phyloP scores from a whole-genome alignment of 1,140 invertebrate genomes.

The Pseudoatta argentina region DNA sequence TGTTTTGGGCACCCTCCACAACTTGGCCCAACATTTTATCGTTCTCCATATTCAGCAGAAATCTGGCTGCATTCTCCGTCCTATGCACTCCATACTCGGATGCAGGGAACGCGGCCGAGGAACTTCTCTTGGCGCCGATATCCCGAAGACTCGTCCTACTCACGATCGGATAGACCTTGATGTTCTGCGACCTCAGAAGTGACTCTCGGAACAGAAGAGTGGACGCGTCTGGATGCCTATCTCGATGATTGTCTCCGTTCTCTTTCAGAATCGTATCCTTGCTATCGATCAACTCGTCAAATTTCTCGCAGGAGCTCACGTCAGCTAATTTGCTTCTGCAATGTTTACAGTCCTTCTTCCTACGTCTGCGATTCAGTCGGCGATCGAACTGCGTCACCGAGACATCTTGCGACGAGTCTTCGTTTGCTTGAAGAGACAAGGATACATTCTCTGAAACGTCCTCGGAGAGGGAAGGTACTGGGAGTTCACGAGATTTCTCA shows the following conservation, averaged over 20 bases:
- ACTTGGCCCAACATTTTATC: conserved; percentile 1
- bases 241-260: conserved; percentile 63
- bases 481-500: neutral
- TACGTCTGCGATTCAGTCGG: conserved; percentile 75
- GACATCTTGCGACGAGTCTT: conserved; percentile 27
- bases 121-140: conserved; percentile 3
- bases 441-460: neutral
- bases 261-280: conserved; percentile 28
- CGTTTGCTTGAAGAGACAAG: neutral
- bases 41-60: neutral
- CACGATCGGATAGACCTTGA: conserved; percentile 47
- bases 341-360: conserved; percentile 84
- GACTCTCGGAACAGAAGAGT: conserved; percentile 29
- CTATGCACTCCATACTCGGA: conserved; percentile 16
- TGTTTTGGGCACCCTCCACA: neutral
- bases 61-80: neutral
- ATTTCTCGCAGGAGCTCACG: conserved; percentile 25
- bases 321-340: conserved; percentile 77
- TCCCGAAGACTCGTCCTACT: conserved; percentile 24
- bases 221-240: conserved; percentile 77
- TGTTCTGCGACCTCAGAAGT: conserved; percentile 12
- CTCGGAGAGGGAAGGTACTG: neutral
- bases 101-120: no score
- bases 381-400: conserved; percentile 3
- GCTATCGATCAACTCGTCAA: neutral